Conservation (phyloP, 2,888 invertebrate species). For the Pyrocoelia pectoralis region DNA sequence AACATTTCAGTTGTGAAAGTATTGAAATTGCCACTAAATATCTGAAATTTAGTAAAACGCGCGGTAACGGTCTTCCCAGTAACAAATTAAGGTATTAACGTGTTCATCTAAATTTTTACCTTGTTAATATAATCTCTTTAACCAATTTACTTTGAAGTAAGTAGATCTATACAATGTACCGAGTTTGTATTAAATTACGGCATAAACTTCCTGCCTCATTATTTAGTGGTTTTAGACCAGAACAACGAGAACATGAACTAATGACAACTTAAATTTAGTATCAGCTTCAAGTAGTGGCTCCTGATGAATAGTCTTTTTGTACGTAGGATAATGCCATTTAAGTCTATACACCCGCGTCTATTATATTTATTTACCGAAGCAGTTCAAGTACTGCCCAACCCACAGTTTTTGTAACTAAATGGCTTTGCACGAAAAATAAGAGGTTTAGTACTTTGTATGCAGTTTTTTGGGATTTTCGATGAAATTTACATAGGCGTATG, state of each 20-base stretch:
- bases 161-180: too few relatives aligned
- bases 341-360: constrained; percentile 18
- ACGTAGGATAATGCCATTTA: constrained; percentile 21
- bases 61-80: too few relatives aligned
- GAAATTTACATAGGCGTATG: too few relatives aligned
- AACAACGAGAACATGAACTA: constrained; percentile 15
- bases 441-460: too few relatives aligned
- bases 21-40: too few relatives aligned
- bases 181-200: background rate
- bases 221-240: constrained; percentile 14
- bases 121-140: too few relatives aligned
- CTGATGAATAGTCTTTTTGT: constrained; percentile 28
- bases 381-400: constrained; percentile 23
- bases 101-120: too few relatives aligned
- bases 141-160: too few relatives aligned
- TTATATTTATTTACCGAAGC: constrained; percentile 31
- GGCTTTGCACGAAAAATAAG: constrained; percentile 2
- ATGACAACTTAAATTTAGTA: constrained; percentile 3
- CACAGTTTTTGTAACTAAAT: constrained; percentile 8
- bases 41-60: too few relatives aligned
- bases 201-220: constrained; percentile 6
- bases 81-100: too few relatives aligned
- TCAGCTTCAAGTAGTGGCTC: constrained; percentile 4
- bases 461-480: background rate
- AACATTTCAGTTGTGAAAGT: too few relatives aligned